These are phyloP conservation scores for Bombyx mori DNA, from an alignment of 1,140 invertebrate species.

Conservation along the genomic window DNA sequence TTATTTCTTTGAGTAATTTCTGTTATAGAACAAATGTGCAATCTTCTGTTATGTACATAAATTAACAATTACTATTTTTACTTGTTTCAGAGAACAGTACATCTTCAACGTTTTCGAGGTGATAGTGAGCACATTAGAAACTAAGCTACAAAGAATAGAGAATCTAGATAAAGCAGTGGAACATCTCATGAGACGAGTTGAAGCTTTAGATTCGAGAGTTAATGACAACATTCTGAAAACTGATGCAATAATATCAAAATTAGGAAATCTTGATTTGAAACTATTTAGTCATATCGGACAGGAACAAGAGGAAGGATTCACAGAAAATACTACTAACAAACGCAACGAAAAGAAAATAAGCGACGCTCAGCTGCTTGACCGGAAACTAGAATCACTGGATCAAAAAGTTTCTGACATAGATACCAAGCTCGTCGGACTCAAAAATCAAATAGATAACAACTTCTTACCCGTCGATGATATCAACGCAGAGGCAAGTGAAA, in stretches of 20 bases:
- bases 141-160: constrained; percentile 88
- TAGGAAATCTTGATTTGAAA: constrained; percentile 80
- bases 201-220: constrained; percentile 83
- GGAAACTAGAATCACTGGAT: constrained; percentile 78
- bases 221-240: constrained; percentile 89
- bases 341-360: constrained; percentile 40
- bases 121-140: constrained; percentile 88
- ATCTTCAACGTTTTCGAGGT: constrained; percentile 91
- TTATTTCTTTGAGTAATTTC: too few species aligned
- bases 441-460: constrained; percentile 86
- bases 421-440: constrained; percentile 81
- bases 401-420: constrained; percentile 87
- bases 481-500: constrained; percentile 87
- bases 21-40: too few species aligned
- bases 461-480: constrained; percentile 84
- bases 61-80: constrained; percentile 20
- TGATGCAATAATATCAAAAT: constrained; percentile 82
- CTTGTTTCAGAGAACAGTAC: constrained; percentile 87
- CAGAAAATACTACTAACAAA: constrained; percentile 42
- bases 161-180: constrained; percentile 89
- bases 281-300: constrained; percentile 72
- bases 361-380: constrained; percentile 71
- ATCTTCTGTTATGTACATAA: too few species aligned
- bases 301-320: constrained; percentile 37
- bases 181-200: constrained; percentile 85